phyloP scores from a whole-genome alignment of 2,797 vertebrate genomes.

The Erpetoichthys calabaricus region DNA sequence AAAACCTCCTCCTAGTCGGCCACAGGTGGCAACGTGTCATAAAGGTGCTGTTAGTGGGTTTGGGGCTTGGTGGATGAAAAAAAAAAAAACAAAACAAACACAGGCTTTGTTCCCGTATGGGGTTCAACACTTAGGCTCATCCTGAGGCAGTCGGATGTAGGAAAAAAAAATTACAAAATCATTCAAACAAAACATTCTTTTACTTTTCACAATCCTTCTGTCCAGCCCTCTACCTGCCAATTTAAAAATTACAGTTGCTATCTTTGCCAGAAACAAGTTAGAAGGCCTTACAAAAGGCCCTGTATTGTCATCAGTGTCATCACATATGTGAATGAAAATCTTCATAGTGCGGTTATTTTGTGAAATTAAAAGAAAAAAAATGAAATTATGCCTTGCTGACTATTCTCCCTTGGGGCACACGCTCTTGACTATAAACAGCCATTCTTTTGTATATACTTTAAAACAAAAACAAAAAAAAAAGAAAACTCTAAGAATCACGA shows the following conservation, averaged over 20 bases:
- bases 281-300: constrained; percentile 4
- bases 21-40: constrained; percentile 1
- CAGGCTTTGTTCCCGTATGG: not conserved
- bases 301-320: constrained; percentile 2
- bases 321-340: constrained; percentile 5
- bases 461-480: constrained; percentile 23
- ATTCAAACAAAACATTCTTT: constrained; percentile 1
- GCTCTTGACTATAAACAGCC: constrained; percentile 40
- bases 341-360: constrained; percentile 1
- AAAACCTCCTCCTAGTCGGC: constrained; percentile 7
- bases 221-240: not conserved
- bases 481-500: no score
- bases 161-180: no score
- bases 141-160: constrained; percentile 2
- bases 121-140: not conserved
- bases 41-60: constrained; percentile 2
- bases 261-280: not conserved
- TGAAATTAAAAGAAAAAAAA: constrained; percentile 8
- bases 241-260: not conserved
- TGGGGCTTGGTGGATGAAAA: no score
- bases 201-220: not conserved
- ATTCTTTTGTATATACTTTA: constrained; percentile 36
- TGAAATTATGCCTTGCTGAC: constrained; percentile 33
- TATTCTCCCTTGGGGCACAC: constrained; percentile 27
- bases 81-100: not conserved